Conservation (phyloP, 2,888 invertebrate genomes). For the Andrena haemorrhoa region DNA sequence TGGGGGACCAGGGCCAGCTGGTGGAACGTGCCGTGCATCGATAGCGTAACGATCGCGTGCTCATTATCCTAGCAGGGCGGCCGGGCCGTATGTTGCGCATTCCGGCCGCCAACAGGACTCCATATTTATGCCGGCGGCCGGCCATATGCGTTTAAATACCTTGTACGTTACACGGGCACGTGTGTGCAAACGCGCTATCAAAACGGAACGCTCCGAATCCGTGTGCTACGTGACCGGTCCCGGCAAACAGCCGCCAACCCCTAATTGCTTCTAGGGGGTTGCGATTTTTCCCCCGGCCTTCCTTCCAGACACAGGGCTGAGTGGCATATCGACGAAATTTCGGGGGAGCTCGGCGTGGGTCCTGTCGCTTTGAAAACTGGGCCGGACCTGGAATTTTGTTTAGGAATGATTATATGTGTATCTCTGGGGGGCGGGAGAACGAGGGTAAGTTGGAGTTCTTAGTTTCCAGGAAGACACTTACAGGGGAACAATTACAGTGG, state of each 20-base stretch:
- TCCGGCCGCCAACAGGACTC: constrained; percentile 55
- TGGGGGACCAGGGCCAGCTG: constrained; percentile 45
- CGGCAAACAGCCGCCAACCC: constrained; percentile 1
- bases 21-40: constrained; percentile 63
- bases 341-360: background rate
- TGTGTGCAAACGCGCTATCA: constrained; percentile 5
- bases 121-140: constrained; percentile 59
- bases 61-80: constrained; percentile 59
- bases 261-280: background rate
- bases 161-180: constrained; percentile 20
- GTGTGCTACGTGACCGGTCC: constrained; percentile 57
- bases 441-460: no score
- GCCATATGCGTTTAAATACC: constrained; percentile 65
- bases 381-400: no score
- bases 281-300: constrained; percentile 2
- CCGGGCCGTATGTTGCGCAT: constrained; percentile 65
- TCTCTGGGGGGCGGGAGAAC: no score
- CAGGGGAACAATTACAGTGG: no score
- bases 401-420: no score
- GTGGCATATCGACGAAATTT: constrained; percentile 3
- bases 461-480: no score
- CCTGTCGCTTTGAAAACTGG: no score
- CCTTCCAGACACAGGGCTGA: background rate
- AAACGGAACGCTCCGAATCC: constrained; percentile 52
- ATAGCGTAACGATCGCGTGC: constrained; percentile 68